Evolutionary conservation across 2,113 vertebrate species (phyloP), one percentile per base, ranked within the genome.

Genomic region (Merops nubicus): DNA sequence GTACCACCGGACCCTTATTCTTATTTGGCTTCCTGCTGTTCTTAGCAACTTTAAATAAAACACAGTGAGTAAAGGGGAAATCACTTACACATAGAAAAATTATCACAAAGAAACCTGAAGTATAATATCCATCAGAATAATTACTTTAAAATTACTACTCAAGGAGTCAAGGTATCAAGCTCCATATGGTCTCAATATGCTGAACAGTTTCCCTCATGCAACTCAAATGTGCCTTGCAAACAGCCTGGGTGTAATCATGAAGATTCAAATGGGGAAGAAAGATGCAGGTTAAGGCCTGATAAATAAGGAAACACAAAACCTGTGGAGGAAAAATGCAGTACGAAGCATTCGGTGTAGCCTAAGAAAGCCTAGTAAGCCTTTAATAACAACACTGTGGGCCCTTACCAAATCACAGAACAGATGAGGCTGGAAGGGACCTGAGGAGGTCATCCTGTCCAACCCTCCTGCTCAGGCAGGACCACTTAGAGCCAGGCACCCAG

Each of bases 171-270:
- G 33, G 7, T 38, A 73, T 29, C 12, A 54, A 51, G 18, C 12
- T 75, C 16, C 9, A 4, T 36, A 34, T 60, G 19, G 3, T 69
- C 40, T 45, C 65, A 15, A 15, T 34, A n/a, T 70, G 25, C 47
- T 67, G 50, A 43, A 47, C 22, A 48, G 6, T 68, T 91, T 56
- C 14, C 36, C 68, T 64, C 10, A 11, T 6, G 33, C 20, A 47
- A 47, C 7, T 9, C 36, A 54, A 16, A 43, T 7, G 15, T 60
- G 57, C 38, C 51, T 63, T 67, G 57, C 63, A 67, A 67, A 12
- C 21, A 84, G 63, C 25, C 18, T 0, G 0, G 4, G 8, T 33
- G n/a, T 48, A 28, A 28, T 18, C 11, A 16, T 21, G 36, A 31
- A 42, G 43, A 26, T 80, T 73, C 1, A 4, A 69, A 38, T 25